phyloP scores from a whole-genome alignment of 2,888 invertebrate genomes.

The Amphipoea oculea region DNA sequence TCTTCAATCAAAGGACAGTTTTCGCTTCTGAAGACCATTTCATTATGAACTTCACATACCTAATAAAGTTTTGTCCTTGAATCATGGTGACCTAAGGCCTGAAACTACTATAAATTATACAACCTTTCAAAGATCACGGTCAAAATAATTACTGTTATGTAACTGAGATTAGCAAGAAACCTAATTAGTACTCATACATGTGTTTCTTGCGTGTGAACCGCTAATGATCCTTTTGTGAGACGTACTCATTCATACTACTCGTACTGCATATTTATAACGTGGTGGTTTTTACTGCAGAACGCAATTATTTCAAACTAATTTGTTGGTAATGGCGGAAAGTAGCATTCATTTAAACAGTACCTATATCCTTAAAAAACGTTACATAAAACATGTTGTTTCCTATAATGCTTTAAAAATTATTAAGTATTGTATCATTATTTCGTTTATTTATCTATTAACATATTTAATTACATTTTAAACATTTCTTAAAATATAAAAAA shows the following conservation, averaged over 20 bases:
- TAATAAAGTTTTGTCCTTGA: background rate
- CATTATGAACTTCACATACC: background rate
- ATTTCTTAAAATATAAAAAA: too few species aligned
- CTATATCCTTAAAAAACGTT: background rate
- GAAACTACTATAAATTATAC: background rate
- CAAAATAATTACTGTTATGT: conserved; percentile 18
- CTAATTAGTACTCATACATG: background rate
- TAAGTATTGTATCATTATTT: too few species aligned
- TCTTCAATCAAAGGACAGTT: background rate
- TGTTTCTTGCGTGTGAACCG: conserved; percentile 32
- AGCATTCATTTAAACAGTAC: too few species aligned
- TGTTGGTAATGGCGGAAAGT: too few species aligned
- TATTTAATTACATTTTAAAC: too few species aligned
- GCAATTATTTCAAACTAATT: conserved; percentile 8
- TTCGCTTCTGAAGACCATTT: background rate
- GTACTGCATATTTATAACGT: background rate
- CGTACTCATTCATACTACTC: background rate
- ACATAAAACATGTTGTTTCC: background rate
- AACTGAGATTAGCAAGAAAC: conserved; percentile 23
- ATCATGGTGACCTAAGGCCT: background rate
- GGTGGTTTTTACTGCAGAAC: background rate
- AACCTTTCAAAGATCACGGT: conserved; percentile 19
- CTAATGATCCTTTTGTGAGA: conserved; percentile 33
- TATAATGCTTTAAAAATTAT: background rate
- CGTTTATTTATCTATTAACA: too few species aligned